Conservation (phyloP, 2,888 invertebrate species). For the Diadromus collaris region DNA sequence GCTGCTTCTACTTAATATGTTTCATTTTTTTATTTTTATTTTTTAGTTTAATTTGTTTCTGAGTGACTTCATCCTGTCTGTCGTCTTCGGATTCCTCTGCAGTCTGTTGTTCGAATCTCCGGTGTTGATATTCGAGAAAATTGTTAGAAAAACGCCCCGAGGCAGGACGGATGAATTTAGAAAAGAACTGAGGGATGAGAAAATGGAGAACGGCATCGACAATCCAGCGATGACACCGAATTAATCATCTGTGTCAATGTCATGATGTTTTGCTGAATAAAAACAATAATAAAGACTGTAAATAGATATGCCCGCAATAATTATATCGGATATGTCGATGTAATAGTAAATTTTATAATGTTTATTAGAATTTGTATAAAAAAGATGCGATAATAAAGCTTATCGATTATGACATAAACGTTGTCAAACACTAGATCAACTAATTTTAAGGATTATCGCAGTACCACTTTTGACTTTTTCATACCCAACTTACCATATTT, state of each 20-base stretch:
- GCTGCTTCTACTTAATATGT: not conserved
- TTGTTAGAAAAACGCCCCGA: not conserved
- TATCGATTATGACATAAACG: too few relatives aligned
- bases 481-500: too few relatives aligned
- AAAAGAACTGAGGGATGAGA: not conserved
- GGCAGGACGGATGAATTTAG: not conserved
- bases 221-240: not conserved
- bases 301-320: not conserved
- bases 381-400: too few relatives aligned
- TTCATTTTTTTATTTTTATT: not conserved
- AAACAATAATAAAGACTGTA: not conserved
- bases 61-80: conserved; percentile 42
- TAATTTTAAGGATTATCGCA: too few relatives aligned
- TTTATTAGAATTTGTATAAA: not conserved
- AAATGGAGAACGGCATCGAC: not conserved
- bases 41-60: conserved; percentile 56
- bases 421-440: too few relatives aligned
- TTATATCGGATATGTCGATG: not conserved
- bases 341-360: not conserved
- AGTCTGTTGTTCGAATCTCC: conserved; percentile 56
- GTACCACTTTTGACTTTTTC: too few relatives aligned
- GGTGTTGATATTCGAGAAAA: conserved; percentile 43
- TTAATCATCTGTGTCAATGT: not conserved
- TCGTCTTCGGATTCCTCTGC: conserved; percentile 39
- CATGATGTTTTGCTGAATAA: not conserved